phyloP scores from a whole-genome alignment of 2,797 vertebrate species.

The Anableps anableps region DNA sequence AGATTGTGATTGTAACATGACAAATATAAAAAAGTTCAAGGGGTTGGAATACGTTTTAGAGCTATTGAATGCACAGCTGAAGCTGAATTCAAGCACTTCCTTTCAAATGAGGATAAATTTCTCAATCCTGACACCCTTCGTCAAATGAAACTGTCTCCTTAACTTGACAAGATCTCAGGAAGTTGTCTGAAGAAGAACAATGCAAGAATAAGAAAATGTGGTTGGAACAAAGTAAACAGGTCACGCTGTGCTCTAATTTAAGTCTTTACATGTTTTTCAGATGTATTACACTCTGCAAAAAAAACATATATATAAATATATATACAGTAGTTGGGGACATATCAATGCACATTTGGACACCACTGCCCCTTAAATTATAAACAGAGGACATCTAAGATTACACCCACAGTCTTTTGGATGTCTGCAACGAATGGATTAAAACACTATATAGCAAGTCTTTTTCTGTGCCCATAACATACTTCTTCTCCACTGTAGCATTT shows the following conservation, averaged over 20 bases:
- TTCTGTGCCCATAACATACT: neutral
- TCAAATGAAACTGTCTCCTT: constrained; percentile 32
- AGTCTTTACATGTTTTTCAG: constrained; percentile 52
- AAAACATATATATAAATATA: no score
- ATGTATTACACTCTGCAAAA: constrained; percentile 9
- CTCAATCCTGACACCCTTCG: constrained; percentile 33
- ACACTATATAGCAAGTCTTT: neutral
- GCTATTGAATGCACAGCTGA: neutral
- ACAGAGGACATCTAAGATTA: constrained; percentile 22
- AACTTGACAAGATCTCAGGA: constrained; percentile 23
- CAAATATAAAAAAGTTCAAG: neutral
- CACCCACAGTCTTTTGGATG: constrained; percentile 22
- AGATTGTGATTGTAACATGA: neutral
- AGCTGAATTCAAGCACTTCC: neutral
- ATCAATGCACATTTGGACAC: constrained; percentile 2
- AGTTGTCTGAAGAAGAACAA: constrained; percentile 11
- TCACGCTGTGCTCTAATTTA: constrained; percentile 47
- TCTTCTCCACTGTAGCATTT: neutral
- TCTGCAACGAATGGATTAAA: constrained; percentile 15
- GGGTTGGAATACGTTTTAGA: neutral
- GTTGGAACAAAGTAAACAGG: constrained; percentile 30
- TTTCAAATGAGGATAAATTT: neutral
- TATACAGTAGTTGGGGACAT: constrained; percentile 7
- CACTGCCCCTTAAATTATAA: constrained; percentile 15
- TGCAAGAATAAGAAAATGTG: constrained; percentile 21